Evolutionary conservation across 2,888 invertebrate species (phyloP), one percentile per base, ranked within the genome.

Genomic region (Colletes collaris): DNA sequence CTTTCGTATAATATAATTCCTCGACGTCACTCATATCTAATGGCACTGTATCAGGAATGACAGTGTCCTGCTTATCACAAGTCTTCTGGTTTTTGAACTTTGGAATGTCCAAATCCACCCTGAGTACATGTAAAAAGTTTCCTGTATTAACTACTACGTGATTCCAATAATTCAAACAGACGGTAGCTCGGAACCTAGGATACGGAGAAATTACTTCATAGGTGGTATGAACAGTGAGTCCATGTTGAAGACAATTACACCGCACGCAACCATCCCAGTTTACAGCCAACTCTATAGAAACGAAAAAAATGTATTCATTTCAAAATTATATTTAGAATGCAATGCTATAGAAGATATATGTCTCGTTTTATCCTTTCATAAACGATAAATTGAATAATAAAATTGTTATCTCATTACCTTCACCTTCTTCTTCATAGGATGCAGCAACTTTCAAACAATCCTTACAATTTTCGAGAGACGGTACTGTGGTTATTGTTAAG

Each of bases 191-290:
- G 89, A 97, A 97, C 92, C 95, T 94, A 40, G 97, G 97, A 88
- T 96, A 97, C 65, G 97, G 97, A 59, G 97, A 96, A n/a, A 97
- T 97, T 87, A 97, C 96, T 91, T 97, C 97, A 92, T 98, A 98
- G 91, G 97, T 97, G 86, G 98, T 97, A 93, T 99, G 98, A 83
- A 98, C 96, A 62, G 98, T 97, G 87, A 98, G 96, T 90, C 98
- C 97, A 92, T 99, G 98, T 90, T 96, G 96, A 74, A 97, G 94
- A 92, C 99, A 99, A 86, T 96, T 93, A 90, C 95, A 95, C 67
- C 96, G 95, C 87, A 95, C 95, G 87, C 95, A 95, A 79, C 93
- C 92, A 82, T 94, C 94, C 94, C 94, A 94, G 79, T 93, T 93
- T n/a, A 93, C 94, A 53, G 93, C 94, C 67, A 94, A 90, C 87